A percentile compares a stretch with the other conserved stretches of the same genome.
Conservation (phyloP, 2,113 vertebrate species). For the Oncorhynchus tshawytscha region DNA sequence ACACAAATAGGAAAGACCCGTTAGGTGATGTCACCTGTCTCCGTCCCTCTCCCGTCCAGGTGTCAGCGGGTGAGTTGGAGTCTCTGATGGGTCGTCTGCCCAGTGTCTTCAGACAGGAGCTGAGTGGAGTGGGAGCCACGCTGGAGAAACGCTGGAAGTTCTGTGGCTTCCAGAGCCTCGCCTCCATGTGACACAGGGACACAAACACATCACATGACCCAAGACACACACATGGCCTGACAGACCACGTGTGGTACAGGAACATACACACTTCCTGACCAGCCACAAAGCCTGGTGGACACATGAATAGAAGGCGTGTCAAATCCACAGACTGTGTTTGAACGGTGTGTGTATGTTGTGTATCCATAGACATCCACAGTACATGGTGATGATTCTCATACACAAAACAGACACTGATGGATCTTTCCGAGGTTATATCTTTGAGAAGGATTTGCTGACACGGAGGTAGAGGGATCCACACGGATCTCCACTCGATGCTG, state of each 20-base stretch:
- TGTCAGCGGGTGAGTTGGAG: constrained; percentile 89
- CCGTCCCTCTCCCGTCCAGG: constrained; percentile 64
- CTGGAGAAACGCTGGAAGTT: constrained; percentile 98
- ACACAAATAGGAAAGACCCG: no score
- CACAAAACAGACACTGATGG: not conserved
- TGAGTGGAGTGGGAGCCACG: constrained; percentile 93
- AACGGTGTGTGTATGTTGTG: not conserved
- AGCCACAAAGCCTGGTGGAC: not conserved
- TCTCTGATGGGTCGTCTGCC: constrained; percentile 89
- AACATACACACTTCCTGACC: no score
- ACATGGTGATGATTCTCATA: not conserved
- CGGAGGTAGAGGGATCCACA: not conserved
- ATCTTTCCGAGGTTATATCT: no score
- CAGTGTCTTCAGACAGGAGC: constrained; percentile 92
- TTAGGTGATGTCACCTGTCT: not conserved
- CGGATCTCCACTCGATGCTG: not conserved
- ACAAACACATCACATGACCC: not conserved
- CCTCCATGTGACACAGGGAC: constrained; percentile 76
- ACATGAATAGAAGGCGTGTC: not conserved
- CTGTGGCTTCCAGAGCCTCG: constrained; percentile 92
- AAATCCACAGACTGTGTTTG: no score
- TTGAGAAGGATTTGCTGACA: not conserved
- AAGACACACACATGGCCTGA: not conserved
- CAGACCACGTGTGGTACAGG: not conserved
- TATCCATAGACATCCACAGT: constrained; percentile 2